Percentiles rank a stretch among this genome's conserved stretches.
Evolutionary conservation across 1,140 invertebrate genomes (phyloP).

Genomic region (Alviniconcha marisindica): DNA sequence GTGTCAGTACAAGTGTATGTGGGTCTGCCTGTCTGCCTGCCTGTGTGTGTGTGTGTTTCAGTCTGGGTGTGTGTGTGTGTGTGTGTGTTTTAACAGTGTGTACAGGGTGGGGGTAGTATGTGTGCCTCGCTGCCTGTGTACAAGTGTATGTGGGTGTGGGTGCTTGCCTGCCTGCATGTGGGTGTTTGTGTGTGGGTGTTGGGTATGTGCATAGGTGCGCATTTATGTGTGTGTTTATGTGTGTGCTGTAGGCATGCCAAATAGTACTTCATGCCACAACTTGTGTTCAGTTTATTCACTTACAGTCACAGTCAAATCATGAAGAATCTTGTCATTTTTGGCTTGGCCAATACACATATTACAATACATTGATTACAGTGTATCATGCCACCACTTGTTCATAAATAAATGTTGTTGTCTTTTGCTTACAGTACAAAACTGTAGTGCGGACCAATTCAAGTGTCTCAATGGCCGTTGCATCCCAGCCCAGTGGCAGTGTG

Average conservation of each 20-base stretch:
- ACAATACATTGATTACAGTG: too few species aligned
- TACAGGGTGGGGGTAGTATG: background rate
- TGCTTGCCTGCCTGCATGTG: background rate
- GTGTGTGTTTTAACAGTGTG: background rate
- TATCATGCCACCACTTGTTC: background rate
- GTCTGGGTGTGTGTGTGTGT: background rate
- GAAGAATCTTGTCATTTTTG: too few species aligned
- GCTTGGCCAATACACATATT: too few species aligned
- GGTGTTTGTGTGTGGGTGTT: background rate
- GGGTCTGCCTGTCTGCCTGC: background rate
- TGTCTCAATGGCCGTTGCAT: slow-evolving; percentile 90
- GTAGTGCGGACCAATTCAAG: slow-evolving; percentile 34
- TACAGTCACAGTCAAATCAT: too few species aligned
- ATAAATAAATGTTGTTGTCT: background rate
- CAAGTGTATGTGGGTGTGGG: background rate
- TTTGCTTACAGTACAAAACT: background rate
- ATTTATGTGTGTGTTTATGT: background rate
- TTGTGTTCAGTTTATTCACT: too few species aligned
- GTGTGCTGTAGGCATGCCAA: background rate
- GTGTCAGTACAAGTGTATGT: background rate
- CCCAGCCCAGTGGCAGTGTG: slow-evolving; percentile 94
- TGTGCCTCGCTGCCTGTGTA: too few species aligned
- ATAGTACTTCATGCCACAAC: too few species aligned
- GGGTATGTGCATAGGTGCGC: background rate
- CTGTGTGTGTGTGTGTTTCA: background rate